Conservation (phyloP, 2,888 invertebrate genomes). For the Sarcophaga subvicina region DNA sequence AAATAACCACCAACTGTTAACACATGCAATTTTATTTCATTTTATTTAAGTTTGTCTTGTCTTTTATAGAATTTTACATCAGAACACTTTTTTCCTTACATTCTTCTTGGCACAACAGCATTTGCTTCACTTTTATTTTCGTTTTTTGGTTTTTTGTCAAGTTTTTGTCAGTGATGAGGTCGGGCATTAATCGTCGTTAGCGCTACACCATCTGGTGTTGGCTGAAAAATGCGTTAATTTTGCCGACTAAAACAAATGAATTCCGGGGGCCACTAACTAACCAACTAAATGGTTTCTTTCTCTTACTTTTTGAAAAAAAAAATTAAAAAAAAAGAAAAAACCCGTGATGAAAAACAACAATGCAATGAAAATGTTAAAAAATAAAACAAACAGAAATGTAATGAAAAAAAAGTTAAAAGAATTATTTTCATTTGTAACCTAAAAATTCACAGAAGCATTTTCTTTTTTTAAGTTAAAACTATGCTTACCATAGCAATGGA, state of each 20-base stretch:
- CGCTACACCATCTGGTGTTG: constrained; percentile 64
- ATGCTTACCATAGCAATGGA: constrained; percentile 16
- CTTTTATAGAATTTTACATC: constrained; percentile 36
- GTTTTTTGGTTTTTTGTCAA: not conserved
- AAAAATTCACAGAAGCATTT: constrained; percentile 36
- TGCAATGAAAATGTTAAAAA: constrained; percentile 10
- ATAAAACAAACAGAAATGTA: constrained; percentile 66
- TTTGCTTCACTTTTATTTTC: not conserved
- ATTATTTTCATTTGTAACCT: constrained; percentile 60
- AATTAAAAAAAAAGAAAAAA: constrained; percentile 49
- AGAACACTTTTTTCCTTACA: not conserved
- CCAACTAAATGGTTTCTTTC: constrained; percentile 62
- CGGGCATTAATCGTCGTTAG: constrained; percentile 67
- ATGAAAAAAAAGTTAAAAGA: constrained; percentile 74
- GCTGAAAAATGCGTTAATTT: constrained; percentile 63
- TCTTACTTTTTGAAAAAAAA: constrained; percentile 32
- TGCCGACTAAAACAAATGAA: constrained; percentile 74
- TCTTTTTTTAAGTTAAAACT: constrained; percentile 40
- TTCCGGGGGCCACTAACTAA: constrained; percentile 62
- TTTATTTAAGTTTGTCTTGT: constrained; percentile 51
- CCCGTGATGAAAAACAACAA: constrained; percentile 65
- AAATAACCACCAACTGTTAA: constrained; percentile 79
- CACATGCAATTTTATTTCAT: constrained; percentile 59
- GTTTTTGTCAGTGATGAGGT: constrained; percentile 58
- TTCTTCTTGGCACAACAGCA: not conserved